These are phyloP conservation scores for Pangasianodon hypophthalmus DNA, from an alignment of 2,113 vertebrate genomes.

Conservation along the genomic window DNA sequence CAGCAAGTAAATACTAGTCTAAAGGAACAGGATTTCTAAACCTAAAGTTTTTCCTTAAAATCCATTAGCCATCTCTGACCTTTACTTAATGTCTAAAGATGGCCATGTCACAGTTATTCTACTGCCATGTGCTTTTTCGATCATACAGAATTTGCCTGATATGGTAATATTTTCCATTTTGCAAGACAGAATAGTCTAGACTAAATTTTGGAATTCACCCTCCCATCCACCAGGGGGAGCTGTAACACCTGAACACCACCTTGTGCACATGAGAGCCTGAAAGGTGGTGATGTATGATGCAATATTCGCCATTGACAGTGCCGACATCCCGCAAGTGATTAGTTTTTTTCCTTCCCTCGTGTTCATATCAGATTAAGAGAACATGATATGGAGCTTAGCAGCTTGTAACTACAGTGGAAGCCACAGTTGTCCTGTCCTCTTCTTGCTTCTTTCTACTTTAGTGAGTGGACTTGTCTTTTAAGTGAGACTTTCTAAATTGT, in stretches of 20 bases:
- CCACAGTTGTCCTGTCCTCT: neutral
- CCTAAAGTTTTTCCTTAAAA: conserved; percentile 14
- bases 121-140: neutral
- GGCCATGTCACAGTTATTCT: neutral
- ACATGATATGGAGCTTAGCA: neutral
- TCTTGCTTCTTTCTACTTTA: neutral
- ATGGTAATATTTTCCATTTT: neutral
- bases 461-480: neutral
- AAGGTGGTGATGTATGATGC: neutral
- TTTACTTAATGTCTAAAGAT: neutral
- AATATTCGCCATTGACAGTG: neutral
- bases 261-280: neutral
- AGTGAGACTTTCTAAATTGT: neutral
- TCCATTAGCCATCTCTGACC: neutral
- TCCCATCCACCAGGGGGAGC: neutral
- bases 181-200: neutral
- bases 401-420: neutral
- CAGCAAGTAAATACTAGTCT: conserved; percentile 68
- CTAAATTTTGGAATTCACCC: neutral
- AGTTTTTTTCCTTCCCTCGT: neutral
- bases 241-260: neutral
- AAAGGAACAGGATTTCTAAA: conserved; percentile 54
- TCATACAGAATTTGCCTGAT: neutral
- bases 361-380: neutral
- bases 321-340: neutral